Evolutionary conservation across 2,888 invertebrate genomes (phyloP).

Genomic region (Cosmia pyralina): DNA sequence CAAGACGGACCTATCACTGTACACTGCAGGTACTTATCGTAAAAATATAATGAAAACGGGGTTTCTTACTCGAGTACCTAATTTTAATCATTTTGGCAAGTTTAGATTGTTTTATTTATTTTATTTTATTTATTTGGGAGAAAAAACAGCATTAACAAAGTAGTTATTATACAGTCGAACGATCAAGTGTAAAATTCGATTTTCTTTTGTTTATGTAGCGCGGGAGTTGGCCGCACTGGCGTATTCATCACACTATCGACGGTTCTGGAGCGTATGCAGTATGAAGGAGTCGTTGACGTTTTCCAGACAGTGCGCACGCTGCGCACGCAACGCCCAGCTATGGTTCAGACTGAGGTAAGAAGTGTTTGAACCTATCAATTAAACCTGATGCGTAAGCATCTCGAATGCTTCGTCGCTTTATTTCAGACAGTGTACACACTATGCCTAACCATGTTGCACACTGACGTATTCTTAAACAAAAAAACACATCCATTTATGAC

Average conservation of each 20-base stretch:
- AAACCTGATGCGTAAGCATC: no score
- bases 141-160: no score
- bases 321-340: slow-evolving; percentile 99
- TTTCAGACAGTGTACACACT: no score
- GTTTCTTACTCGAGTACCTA: no score
- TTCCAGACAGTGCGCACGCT: slow-evolving; percentile 99
- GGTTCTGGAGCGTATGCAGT: slow-evolving; percentile 99
- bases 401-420: no score
- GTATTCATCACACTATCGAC: slow-evolving; percentile 99
- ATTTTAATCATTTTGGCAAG: no score
- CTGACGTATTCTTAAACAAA: no score
- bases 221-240: slow-evolving; percentile 99
- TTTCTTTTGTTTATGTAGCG: slow-evolving; percentile 89
- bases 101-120: no score
- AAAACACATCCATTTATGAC: no score
- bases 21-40: slow-evolving; percentile 95
- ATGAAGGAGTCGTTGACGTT: slow-evolving; percentile 99
- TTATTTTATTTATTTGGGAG: no score
- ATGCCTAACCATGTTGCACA: no score
- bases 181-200: background rate
- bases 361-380: background rate
- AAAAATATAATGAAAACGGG: background rate
- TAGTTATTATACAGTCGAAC: no score
- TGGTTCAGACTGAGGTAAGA: slow-evolving; percentile 99
- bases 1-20: slow-evolving; percentile 99